Evolutionary conservation across 2,797 vertebrate species (phyloP).

Genomic region (Salarias fasciatus): DNA sequence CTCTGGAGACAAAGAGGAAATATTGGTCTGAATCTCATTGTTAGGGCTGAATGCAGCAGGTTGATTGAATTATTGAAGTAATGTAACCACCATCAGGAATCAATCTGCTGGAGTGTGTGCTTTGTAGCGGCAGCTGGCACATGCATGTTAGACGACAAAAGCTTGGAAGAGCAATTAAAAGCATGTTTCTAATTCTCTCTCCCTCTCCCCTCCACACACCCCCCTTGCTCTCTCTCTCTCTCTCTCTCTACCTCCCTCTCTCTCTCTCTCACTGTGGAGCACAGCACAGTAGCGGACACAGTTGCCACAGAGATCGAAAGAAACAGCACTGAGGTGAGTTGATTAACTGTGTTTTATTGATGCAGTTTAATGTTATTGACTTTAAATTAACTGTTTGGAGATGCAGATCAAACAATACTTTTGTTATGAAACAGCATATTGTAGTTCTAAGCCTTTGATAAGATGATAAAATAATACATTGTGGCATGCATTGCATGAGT

Average conservation of each 20-base stretch:
- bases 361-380: background rate
- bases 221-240: slow-evolving; percentile 5
- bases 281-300: slow-evolving; percentile 29
- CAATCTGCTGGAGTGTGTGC: slow-evolving; percentile 10
- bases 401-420: too few species aligned
- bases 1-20: slow-evolving; percentile 4
- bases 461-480: too few species aligned
- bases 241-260: slow-evolving; percentile 21
- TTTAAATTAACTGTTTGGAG: background rate
- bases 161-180: slow-evolving; percentile 38
- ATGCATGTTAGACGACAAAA: slow-evolving; percentile 2
- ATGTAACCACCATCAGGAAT: slow-evolving; percentile 14
- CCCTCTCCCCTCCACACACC: too few species aligned
- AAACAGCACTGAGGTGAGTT: slow-evolving; percentile 62
- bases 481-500: too few species aligned
- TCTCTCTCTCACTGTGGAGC: too few species aligned
- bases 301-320: slow-evolving; percentile 24
- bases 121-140: slow-evolving; percentile 40
- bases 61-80: slow-evolving; percentile 25
- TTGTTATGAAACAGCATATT: too few species aligned
- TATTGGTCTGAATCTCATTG: slow-evolving; percentile 32
- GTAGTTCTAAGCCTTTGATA: too few species aligned
- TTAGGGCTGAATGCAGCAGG: slow-evolving; percentile 31
- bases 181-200: slow-evolving; percentile 37
- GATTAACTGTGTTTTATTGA: slow-evolving; percentile 20